phyloP scores from a whole-genome alignment of 2,797 vertebrate species.

The Propithecus perrieri region DNA sequence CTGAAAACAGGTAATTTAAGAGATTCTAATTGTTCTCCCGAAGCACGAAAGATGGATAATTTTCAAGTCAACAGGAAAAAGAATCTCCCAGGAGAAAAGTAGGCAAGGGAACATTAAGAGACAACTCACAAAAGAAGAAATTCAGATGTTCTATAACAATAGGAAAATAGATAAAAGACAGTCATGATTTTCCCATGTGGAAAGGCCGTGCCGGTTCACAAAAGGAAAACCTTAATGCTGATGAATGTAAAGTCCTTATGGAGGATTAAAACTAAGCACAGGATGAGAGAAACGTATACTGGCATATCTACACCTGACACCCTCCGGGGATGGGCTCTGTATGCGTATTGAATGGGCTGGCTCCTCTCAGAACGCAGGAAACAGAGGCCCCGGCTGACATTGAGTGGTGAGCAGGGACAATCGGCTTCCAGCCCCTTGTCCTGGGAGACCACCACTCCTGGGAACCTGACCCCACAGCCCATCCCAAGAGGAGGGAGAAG shows the following conservation, averaged over 20 bases:
- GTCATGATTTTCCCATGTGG: neutral
- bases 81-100: neutral
- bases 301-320: neutral
- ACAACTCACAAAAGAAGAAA: conserved; percentile 30
- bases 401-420: neutral
- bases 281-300: neutral
- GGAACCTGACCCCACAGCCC: conserved; percentile 14
- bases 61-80: conserved; percentile 14
- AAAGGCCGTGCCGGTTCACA: neutral
- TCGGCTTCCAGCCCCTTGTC: neutral
- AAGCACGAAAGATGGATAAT: neutral
- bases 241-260: neutral
- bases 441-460: neutral
- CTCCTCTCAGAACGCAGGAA: neutral
- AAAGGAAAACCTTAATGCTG: neutral
- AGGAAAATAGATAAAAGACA: neutral
- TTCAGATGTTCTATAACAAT: neutral
- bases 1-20: conserved; percentile 12
- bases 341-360: neutral
- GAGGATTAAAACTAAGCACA: neutral
- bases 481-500: neutral
- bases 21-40: neutral
- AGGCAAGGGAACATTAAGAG: neutral
- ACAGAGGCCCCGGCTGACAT: neutral
- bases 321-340: neutral